Base-by-base conservation (phyloP, 1,140 invertebrate species). In the Lepidurus apus region DNA sequence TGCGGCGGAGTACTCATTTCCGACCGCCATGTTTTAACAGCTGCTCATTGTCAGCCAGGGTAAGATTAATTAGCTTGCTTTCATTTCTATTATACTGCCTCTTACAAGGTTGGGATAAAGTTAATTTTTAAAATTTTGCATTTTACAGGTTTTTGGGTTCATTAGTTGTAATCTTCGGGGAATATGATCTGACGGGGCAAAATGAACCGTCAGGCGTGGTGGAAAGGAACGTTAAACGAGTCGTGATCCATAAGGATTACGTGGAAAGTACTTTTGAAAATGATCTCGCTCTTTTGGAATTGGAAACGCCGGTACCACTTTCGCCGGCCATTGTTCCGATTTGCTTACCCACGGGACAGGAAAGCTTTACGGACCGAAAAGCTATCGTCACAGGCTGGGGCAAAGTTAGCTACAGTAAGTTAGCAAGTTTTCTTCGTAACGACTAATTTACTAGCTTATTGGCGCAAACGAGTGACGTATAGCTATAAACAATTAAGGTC, bases 41-140 rank as follows among this genome's bases (percentile, higher is more conserved):
- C 95, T 0, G 95, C 95, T 10, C 95, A 97, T 89, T 97, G 95
- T 87, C 95, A 96, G 85, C 95, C 95, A 77, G 94, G 93, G 93
- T 94, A 87, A 88, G 88, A 85, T 42, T 24, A 34, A 34, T 34
- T 10, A 42, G 43, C 42, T 9, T 78, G 43, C 53, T 75, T 81
- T 81, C 7, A 75, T 79, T 77, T 43, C 44, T 73, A 3, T 34
- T 34, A 75, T 75, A 42, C 4, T 75, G 24, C 4, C 76, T 26
- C 43, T 80, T 24, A 75, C 4, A 34, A 1, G 74, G 24, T 24
- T n/a, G 74, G 74, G 1, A 13, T 24, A 11, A 24, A 8, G 11
- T 4, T 34, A 6, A 75, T 13, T 42, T 24, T 42, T 34, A 73
- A n/a, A 73, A 5, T 73, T 5, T 73, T 73, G 3, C 5, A n/a